A percentile compares a stretch with the other conserved stretches of the same genome.
phyloP scores from a whole-genome alignment of 2,888 invertebrate genomes.

The Acleris holmiana region DNA sequence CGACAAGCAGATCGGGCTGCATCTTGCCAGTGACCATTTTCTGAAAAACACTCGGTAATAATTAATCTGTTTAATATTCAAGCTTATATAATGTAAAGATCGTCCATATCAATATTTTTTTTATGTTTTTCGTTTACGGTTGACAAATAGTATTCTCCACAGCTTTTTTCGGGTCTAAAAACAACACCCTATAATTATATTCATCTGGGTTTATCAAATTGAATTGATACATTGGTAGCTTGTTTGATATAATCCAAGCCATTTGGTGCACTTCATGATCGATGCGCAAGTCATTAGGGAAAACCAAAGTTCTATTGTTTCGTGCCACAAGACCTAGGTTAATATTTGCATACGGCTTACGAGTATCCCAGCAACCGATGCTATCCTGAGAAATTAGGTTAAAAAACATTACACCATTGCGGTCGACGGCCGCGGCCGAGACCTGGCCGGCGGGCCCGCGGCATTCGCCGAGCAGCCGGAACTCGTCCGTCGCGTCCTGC shows the following conservation, averaged over 20 bases:
- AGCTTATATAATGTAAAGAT: too few relatives aligned
- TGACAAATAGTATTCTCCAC: conserved; percentile 88
- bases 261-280: conserved; percentile 88
- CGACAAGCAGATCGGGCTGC: background rate
- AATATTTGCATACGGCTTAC: conserved; percentile 87
- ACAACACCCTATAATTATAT: conserved; percentile 90
- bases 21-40: too few relatives aligned
- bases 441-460: conserved; percentile 88
- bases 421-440: conserved; percentile 89
- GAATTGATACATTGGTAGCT: conserved; percentile 90
- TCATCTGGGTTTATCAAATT: conserved; percentile 86
- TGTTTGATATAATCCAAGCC: conserved; percentile 91
- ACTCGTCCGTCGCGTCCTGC: conserved; percentile 66
- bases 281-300: conserved; percentile 92
- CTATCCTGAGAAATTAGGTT: conserved; percentile 91
- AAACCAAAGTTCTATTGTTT: conserved; percentile 87
- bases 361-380: conserved; percentile 93
- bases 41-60: too few relatives aligned
- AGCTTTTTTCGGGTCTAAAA: conserved; percentile 85
- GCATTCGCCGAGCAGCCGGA: conserved; percentile 74
- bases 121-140: conserved; percentile 53
- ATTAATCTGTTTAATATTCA: too few relatives aligned
- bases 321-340: conserved; percentile 87
- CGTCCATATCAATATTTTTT: too few relatives aligned
- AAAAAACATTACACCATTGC: conserved; percentile 91